A percentile compares a stretch with the other conserved stretches of the same genome.
Conservation (phyloP, 2,797 vertebrate species). For the Cossypha caffra region DNA sequence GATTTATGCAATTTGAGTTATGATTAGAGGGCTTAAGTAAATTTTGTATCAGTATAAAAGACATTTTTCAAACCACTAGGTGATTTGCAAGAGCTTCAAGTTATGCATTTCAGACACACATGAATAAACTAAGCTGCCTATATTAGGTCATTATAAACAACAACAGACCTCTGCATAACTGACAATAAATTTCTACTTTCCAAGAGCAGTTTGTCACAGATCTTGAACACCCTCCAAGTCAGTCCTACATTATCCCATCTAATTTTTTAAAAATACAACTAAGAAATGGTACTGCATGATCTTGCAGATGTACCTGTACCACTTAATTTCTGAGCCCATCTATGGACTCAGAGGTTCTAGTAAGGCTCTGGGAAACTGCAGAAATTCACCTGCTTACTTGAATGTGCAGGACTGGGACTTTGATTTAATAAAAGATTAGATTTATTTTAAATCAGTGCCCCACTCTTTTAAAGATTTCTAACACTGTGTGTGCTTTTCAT, state of each 20-base stretch:
- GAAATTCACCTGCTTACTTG: not conserved
- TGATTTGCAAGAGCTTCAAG: not conserved
- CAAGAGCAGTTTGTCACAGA: not conserved
- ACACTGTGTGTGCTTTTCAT: not conserved
- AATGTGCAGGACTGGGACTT: not conserved
- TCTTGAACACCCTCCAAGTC: not conserved
- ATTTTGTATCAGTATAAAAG: not conserved
- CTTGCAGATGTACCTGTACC: not conserved
- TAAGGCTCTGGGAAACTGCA: not conserved
- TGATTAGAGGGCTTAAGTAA: constrained; percentile 41
- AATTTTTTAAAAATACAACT: not conserved
- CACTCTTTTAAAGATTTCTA: constrained; percentile 1
- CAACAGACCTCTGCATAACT: not conserved
- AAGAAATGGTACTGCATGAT: not conserved
- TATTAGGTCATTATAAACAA: constrained; percentile 3
- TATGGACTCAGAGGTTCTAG: not conserved
- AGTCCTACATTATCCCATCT: not conserved
- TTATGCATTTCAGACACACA: not conserved
- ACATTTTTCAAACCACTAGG: not conserved
- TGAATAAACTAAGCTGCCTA: not conserved
- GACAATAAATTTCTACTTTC: constrained; percentile 13
- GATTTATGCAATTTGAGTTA: constrained; percentile 38
- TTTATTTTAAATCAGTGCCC: not conserved
- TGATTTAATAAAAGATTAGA: not conserved
- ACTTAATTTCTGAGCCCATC: not conserved